Base-by-base conservation (phyloP, 2,797 vertebrate genomes). In the Cryptoprocta ferox region DNA sequence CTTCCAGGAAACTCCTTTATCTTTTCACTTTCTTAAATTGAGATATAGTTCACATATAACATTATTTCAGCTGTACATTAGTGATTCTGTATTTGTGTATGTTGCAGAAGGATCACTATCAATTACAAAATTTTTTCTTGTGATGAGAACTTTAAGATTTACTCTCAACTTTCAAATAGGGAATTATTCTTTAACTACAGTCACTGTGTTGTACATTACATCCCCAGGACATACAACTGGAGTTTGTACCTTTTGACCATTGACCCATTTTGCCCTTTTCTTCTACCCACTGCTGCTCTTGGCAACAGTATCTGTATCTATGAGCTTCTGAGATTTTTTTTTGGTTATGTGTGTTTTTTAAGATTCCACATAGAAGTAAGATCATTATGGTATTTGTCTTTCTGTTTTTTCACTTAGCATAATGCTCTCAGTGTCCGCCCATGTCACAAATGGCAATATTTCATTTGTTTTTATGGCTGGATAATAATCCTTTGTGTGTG, bases 391-490 rank as follows among this genome's bases (percentile, higher is more conserved):
- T 65, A 76, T 32, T 76, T n/a, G 10, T 53, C n/a, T 85, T 53
- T 92, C 14, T 65, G 56, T 75, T 37, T 84, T 16, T 61, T 85
- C 78, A 70, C 6, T 16, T 76, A 76, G 42, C 6, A 66, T 65
- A 39, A 85, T 53, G 15, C 21, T 30, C 45, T 92, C 35, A 39
- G 7, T 14, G 56, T 88, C 8, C 1, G 18, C 45, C 30, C 37
- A 70, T 45, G 16, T 71, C 24, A 8, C 37, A 91, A 8, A 35
- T 91, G 53, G 53, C 50, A 91, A 71, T 21, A 56, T 78, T 66
- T 92, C 71, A 76, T 85, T 92, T 16, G 59, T 85, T 93, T 92
- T 45, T 56, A 78, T 93, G 28, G 45, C 30, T 66, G 50, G n/a
- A 59, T 53, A 53, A 75, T 84, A 63, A n/a, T 85, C 35, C 11